Conservation (phyloP, 2,113 vertebrate species). For the Leucopsar rothschildi region DNA sequence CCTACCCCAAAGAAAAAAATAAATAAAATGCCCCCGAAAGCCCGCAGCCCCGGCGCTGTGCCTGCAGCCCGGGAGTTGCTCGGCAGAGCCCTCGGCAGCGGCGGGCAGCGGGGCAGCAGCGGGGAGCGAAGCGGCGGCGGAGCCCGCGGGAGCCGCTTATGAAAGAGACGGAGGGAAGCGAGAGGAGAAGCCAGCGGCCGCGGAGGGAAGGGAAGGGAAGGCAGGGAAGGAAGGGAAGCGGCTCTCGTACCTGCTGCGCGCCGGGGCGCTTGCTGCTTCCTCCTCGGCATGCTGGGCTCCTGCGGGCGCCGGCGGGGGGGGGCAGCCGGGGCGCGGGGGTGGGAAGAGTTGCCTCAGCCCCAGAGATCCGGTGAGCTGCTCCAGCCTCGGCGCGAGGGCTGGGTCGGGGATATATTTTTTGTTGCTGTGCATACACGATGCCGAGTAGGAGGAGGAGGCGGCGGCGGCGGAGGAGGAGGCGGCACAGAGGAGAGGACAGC, state of each 20-base stretch:
- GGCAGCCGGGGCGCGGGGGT: conserved; percentile 78
- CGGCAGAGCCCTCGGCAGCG: background rate
- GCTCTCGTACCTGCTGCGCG: conserved; percentile 90
- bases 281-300: conserved; percentile 89
- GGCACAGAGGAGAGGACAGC: background rate
- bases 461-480: background rate
- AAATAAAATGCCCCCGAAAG: background rate
- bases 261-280: conserved; percentile 98
- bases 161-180: background rate
- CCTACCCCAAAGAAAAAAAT: background rate
- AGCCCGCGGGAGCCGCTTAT: background rate
- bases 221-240: background rate
- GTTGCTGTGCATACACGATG: conserved; percentile 74
- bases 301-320: conserved; percentile 72
- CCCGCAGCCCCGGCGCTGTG: background rate
- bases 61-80: conserved; percentile 42
- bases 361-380: conserved; percentile 71
- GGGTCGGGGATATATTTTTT: conserved; percentile 44
- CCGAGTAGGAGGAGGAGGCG: conserved; percentile 50
- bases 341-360: conserved; percentile 78
- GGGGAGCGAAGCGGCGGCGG: background rate
- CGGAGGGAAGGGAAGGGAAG: background rate
- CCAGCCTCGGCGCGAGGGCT: conserved; percentile 69
- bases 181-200: background rate
- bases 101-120: background rate